A percentile compares a stretch with the other conserved stretches of the same genome.
phyloP scores from a whole-genome alignment of 2,113 vertebrate genomes.

The Pterocles burchelli region DNA sequence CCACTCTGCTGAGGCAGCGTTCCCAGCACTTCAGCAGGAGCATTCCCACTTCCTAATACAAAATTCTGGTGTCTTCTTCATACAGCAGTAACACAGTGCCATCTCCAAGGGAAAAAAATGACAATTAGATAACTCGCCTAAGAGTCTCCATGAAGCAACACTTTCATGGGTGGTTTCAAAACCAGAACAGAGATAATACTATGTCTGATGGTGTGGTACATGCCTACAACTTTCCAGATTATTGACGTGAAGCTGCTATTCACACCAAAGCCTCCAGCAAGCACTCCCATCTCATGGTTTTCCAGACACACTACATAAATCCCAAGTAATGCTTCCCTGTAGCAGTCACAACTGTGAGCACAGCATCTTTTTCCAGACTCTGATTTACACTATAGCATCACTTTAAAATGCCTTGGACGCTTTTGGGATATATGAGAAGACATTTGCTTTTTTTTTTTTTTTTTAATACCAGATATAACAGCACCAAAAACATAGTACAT shows the following conservation, averaged over 20 bases:
- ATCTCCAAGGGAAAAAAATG: neutral
- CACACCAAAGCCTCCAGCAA: neutral
- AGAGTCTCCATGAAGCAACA: neutral
- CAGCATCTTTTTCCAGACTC: neutral
- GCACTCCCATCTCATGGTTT: neutral
- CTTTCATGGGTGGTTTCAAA: neutral
- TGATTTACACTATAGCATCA: neutral
- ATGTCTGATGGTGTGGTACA: neutral
- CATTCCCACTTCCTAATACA: neutral
- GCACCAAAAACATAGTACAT: neutral
- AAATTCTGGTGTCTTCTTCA: neutral
- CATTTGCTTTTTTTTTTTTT: neutral
- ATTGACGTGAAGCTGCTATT: neutral
- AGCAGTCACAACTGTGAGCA: conserved; percentile 44
- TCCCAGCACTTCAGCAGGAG: neutral
- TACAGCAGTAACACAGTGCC: neutral
- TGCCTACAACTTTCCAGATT: neutral
- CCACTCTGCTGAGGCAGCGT: neutral
- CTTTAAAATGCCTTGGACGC: neutral
- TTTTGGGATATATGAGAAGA: neutral
- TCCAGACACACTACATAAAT: conserved; percentile 14
- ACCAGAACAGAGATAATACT: neutral
- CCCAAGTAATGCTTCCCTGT: neutral
- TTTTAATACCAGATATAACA: neutral
- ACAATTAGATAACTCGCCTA: neutral